Base-by-base conservation (phyloP, 2,113 vertebrate species). In the Falco punctatus region DNA sequence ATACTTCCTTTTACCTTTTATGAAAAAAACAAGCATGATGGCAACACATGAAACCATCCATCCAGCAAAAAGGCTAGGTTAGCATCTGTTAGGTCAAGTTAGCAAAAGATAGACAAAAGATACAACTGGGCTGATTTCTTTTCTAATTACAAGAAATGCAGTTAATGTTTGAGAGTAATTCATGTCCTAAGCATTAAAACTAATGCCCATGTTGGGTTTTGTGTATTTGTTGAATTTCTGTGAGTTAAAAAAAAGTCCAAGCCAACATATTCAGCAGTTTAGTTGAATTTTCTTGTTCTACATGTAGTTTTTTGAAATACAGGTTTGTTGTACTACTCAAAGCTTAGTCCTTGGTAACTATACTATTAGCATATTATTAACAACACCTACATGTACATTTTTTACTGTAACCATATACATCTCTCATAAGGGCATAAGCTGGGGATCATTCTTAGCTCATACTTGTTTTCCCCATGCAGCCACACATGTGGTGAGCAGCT, bases 401-500 rank as follows among this genome's bases (percentile, higher is more conserved):
- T 94, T 93, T 94, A 81, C 82, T 94, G 70, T 94, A 97, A 95
- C 87, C 64, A 91, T 83, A 94, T 87, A 86, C 89, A 81, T 91
- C 58, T 95, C 80, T 95, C 94, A 92, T 67, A 97, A 69, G 86
- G 91, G 78, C 81, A 95, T 65, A 88, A 91, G 74, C 64, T 74
- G 67, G 74, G n/a, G 64, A 90, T 32, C 84, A 87, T 90, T 97
- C 90, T 97, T 95, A 92, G 86, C 94, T 96, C 86, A 88, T 92
- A 75, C 51, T 97, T 94, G 69, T 88, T 98, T 95, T 96, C 92
- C 90, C 75, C 77, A 51, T 95, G 95, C 81, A 96, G 80, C 59
- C 91, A 86, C 83, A 97, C 96, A 97, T 97, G 92, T 98, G 98
- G 96, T 70, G 85, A 98, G 91, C 98, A 98, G 97, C 97, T 98